Evolutionary conservation across 2,113 vertebrate genomes (phyloP).

Genomic region (Excalfactoria chinensis): DNA sequence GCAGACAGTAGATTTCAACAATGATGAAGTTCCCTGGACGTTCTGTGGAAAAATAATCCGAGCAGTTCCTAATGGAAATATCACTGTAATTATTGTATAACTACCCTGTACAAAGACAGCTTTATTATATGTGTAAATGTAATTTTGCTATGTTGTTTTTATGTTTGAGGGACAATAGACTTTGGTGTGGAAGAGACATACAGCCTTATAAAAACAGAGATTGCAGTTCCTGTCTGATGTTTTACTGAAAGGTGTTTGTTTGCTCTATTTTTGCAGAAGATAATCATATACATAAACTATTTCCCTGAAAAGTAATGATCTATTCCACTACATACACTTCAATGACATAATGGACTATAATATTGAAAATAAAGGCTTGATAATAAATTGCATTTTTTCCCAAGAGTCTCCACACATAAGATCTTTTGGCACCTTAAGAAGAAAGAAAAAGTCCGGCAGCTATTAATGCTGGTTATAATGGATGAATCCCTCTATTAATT

Average conservation of each 20-base stretch:
- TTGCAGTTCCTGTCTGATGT: constrained; percentile 31
- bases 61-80: constrained; percentile 16
- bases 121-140: constrained; percentile 63
- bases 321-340: background rate
- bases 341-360: background rate
- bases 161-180: constrained; percentile 9
- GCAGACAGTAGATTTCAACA: background rate
- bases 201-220: constrained; percentile 59
- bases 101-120: constrained; percentile 43
- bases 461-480: constrained; percentile 10
- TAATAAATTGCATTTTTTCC: constrained; percentile 41
- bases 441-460: background rate
- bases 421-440: background rate
- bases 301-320: background rate
- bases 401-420: background rate
- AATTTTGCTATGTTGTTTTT: constrained; percentile 54
- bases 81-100: constrained; percentile 58
- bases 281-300: background rate
- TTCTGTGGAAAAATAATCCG: background rate
- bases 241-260: constrained; percentile 32
- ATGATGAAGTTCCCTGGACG: background rate
- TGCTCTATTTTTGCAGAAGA: constrained; percentile 47
- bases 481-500: constrained; percentile 6
- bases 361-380: constrained; percentile 38
- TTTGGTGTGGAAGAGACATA: constrained; percentile 25